A percentile compares a stretch with the other conserved stretches of the same genome.
Evolutionary conservation across 1,140 invertebrate genomes (phyloP).

Genomic region (Sycophila sp.): DNA sequence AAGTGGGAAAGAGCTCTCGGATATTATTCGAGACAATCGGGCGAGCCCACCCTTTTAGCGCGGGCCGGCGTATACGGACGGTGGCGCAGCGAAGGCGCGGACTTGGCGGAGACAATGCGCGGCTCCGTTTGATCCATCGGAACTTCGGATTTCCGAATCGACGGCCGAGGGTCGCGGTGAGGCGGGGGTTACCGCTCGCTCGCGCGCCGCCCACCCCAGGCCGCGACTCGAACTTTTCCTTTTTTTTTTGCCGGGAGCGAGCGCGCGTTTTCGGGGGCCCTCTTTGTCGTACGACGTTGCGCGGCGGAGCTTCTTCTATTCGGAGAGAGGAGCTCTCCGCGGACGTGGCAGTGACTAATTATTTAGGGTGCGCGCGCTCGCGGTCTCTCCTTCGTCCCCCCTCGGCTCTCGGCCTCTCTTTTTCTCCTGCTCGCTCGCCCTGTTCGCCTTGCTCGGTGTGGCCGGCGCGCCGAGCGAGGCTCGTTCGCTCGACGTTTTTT

Average conservation of each 20-base stretch:
- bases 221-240: slow-evolving; percentile 30
- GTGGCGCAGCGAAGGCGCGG: slow-evolving; percentile 22
- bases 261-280: not conserved
- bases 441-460: not conserved
- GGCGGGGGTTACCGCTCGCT: slow-evolving; percentile 11
- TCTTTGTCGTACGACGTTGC: slow-evolving; percentile 27
- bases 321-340: slow-evolving; percentile 44
- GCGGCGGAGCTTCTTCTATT: slow-evolving; percentile 22
- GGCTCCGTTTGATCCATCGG: slow-evolving; percentile 34
- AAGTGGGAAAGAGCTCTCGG: slow-evolving; percentile 24
- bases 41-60: not conserved
- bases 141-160: slow-evolving; percentile 29
- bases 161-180: slow-evolving; percentile 34
- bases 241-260: slow-evolving; percentile 13
- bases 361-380: slow-evolving; percentile 57
- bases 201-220: slow-evolving; percentile 29
- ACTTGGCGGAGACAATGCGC: slow-evolving; percentile 34
- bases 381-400: slow-evolving; percentile 41
- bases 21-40: slow-evolving; percentile 38
- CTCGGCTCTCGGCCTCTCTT: slow-evolving; percentile 28
- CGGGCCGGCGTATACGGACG: not conserved
- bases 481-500: slow-evolving; percentile 36
- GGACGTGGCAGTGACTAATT: slow-evolving; percentile 65
- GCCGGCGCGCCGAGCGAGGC: not conserved
- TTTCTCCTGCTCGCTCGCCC: slow-evolving; percentile 15